Evolutionary conservation across 1,140 invertebrate genomes (phyloP).

Genomic region (Atta colombica): DNA sequence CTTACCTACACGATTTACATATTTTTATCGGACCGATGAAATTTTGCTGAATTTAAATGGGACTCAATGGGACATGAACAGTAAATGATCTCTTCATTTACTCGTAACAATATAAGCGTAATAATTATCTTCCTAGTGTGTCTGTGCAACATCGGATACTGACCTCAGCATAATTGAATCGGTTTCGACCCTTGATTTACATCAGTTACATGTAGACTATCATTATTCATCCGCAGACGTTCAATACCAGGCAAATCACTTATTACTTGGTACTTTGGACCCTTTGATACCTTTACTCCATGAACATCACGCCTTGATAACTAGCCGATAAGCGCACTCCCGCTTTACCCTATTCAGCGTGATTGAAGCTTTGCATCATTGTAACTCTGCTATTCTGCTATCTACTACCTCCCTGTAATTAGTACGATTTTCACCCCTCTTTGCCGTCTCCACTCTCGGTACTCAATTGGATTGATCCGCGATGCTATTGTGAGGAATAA

Average conservation of each 20-base stretch:
- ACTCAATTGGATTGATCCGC: slow-evolving; percentile 42
- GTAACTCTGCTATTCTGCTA: slow-evolving; percentile 7
- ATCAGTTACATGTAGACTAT: slow-evolving; percentile 5
- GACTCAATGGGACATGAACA: not conserved
- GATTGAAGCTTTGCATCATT: slow-evolving; percentile 49
- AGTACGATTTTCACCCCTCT: slow-evolving; percentile 28
- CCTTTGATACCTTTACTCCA: slow-evolving; percentile 24
- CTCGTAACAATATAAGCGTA: not conserved
- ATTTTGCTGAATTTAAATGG: not conserved
- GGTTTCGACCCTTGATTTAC: slow-evolving; percentile 11
- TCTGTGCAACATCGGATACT: not conserved
- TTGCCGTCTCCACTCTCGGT: not conserved
- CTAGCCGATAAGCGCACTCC: slow-evolving; percentile 33
- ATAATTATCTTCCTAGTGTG: not conserved
- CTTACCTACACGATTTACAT: not conserved
- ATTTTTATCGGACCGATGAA: not conserved
- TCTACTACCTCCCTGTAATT: slow-evolving; percentile 45
- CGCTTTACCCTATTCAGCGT: slow-evolving; percentile 44
- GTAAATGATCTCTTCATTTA: not conserved
- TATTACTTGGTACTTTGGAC: slow-evolving; percentile 29
- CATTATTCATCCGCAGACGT: slow-evolving; percentile 7
- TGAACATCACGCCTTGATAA: slow-evolving; percentile 34
- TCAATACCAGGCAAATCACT: slow-evolving; percentile 17
- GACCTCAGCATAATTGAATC: slow-evolving; percentile 2
- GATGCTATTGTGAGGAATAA: slow-evolving; percentile 13